Base-by-base conservation (phyloP, 2,113 vertebrate genomes). In the Rhinichthys klamathensis region DNA sequence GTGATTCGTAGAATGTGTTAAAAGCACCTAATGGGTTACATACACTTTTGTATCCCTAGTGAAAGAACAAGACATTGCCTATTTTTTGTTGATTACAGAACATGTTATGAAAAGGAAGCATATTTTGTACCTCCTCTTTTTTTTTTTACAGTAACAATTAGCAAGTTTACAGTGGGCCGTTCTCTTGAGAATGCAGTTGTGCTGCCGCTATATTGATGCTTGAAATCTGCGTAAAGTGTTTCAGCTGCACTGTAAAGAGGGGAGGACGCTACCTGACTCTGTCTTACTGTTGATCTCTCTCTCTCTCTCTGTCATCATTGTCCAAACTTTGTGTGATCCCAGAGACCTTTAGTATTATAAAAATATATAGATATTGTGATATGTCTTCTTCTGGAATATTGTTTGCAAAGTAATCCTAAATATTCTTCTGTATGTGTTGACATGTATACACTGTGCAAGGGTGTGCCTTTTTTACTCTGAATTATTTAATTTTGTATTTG, bases 381-480 rank as follows among this genome's bases (percentile, higher is more conserved):
- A 90, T 91, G 91, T 84, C 73, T 86, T 91, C 83, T 87, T 89
- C 87, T 82, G 90, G 80, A 89, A 85, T 87, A 88, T 82, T 16
- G 86, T 92, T 93, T 92, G 93, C 78, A 75, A 81, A 82, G 69
- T 87, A 89, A 84, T 92, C 93, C 94, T 94, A 92, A 89, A 88
- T 90, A 93, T 94, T 93, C 92, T 96, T 93, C 91, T 92, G 93
- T 94, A 91, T 91, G 94, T 92, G 72, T 84, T 76, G 18, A 73
- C 46, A 87, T 85, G 92, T 94, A 91, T 90, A 96, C 94, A 97
- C 96, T 98, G 97, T 97, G 96, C 96, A 95, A 95, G 94, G 96
- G 96, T 96, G 97, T 99, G 97, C 98, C 98, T 90, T 90, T 99
- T 95, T 93, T 96, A 96, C 93, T 94, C 91, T 82, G 92, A 88